These are phyloP conservation scores for Falco punctatus DNA, from an alignment of 2,113 vertebrate genomes.

Conservation along the genomic window DNA sequence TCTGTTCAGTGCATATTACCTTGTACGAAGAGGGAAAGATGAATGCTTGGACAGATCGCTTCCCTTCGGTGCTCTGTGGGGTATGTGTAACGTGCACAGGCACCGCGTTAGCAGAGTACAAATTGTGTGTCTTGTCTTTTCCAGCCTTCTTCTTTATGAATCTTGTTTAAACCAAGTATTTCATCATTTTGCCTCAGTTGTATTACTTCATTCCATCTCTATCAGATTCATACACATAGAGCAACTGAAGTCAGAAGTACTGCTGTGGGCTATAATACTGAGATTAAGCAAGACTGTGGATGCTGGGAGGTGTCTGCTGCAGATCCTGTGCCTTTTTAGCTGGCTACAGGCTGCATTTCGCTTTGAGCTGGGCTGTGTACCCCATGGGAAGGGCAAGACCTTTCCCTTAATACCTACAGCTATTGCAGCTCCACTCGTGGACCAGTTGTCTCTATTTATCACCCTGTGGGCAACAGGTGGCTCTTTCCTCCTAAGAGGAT, in stretches of 20 bases:
- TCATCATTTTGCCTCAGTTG: not conserved
- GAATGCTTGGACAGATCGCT: not conserved
- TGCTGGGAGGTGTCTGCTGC: not conserved
- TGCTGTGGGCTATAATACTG: fast-evolving
- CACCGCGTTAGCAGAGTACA: fast-evolving
- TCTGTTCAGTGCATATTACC: constrained; percentile 55
- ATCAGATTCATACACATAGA: not conserved
- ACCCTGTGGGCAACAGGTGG: not conserved
- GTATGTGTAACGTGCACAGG: not conserved
- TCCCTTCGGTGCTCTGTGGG: not conserved
- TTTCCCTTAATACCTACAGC: not conserved
- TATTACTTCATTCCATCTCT: not conserved
- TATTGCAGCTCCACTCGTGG: not conserved
- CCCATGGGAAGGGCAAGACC: not conserved
- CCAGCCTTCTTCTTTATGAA: not conserved
- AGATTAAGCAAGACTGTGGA: not conserved
- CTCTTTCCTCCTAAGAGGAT: not conserved
- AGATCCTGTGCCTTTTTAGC: not conserved
- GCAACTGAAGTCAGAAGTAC: not conserved
- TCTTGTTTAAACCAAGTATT: not conserved
- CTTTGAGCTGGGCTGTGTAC: not conserved
- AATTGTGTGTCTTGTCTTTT: not conserved
- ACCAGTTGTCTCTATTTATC: not conserved
- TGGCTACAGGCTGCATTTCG: not conserved
- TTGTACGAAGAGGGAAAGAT: not conserved